phyloP scores from a whole-genome alignment of 2,888 invertebrate species.

The Drosophila atroscutellata region DNA sequence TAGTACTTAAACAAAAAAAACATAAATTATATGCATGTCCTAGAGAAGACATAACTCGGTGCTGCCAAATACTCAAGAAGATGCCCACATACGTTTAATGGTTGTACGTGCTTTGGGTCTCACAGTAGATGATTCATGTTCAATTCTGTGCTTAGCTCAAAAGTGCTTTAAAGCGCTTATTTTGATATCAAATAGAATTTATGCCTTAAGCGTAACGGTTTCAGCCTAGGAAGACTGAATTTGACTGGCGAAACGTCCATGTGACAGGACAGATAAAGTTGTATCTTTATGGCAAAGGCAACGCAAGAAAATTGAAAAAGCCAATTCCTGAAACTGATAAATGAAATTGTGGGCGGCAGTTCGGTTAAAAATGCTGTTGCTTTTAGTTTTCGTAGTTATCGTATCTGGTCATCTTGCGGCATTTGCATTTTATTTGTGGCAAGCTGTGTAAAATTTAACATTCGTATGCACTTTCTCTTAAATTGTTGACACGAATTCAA shows the following conservation, averaged over 20 bases:
- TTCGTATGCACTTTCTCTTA: not conserved
- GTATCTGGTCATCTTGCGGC: not conserved
- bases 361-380: not conserved
- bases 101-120: slow-evolving; percentile 6
- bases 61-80: not conserved
- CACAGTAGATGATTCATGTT: not conserved
- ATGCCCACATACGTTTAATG: not conserved
- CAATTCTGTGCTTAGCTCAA: not conserved
- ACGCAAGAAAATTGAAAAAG: slow-evolving; percentile 2
- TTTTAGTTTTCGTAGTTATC: not conserved
- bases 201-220: slow-evolving; percentile 11
- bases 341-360: not conserved
- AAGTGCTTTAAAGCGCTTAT: slow-evolving; percentile 14
- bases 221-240: not conserved
- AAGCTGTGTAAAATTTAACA: slow-evolving; percentile 1
- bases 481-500: slow-evolving; percentile 32
- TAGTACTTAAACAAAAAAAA: not conserved
- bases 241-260: not conserved
- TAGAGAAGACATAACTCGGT: not conserved
- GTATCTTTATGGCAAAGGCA: not conserved
- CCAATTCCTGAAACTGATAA: not conserved
- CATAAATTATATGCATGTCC: not conserved
- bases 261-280: not conserved
- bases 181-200: slow-evolving; percentile 13
- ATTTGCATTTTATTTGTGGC: not conserved